phyloP scores from a whole-genome alignment of 1,140 invertebrate species.

The Plodia interpunctella region DNA sequence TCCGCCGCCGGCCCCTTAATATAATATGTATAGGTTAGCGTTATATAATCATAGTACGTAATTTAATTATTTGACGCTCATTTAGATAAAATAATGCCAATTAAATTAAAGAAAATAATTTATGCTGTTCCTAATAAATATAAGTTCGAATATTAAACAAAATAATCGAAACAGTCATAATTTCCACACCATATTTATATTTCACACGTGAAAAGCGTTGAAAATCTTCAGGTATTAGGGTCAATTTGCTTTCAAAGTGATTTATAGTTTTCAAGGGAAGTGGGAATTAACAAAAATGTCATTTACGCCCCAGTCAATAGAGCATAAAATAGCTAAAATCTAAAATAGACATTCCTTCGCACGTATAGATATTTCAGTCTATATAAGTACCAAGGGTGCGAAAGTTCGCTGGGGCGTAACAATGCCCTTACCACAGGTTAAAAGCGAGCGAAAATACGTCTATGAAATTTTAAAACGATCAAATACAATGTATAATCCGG shows the following conservation, averaged over 20 bases:
- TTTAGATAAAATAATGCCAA: too few species aligned
- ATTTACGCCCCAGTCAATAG: neutral
- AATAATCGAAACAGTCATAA: neutral
- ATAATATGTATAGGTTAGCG: too few species aligned
- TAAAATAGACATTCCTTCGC: neutral
- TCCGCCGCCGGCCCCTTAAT: too few species aligned
- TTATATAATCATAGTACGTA: too few species aligned
- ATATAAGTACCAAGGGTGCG: slow-evolving; percentile 21
- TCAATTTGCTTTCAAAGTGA: slow-evolving; percentile 8
- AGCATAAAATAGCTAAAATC: neutral
- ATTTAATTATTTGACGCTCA: too few species aligned
- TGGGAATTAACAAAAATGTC: neutral
- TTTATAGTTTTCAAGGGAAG: neutral
- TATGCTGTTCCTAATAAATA: too few species aligned
- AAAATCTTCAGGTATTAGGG: slow-evolving; percentile 11
- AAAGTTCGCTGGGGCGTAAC: slow-evolving; percentile 27
- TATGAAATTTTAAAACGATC: neutral
- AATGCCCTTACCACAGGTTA: slow-evolving; percentile 23
- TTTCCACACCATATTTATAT: neutral
- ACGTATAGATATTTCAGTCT: slow-evolving; percentile 25
- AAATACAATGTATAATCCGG: too few species aligned
- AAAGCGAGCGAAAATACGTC: slow-evolving; percentile 11
- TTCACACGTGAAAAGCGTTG: neutral
- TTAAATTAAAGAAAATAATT: too few species aligned
- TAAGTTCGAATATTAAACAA: too few species aligned